Evolutionary conservation across 2,113 vertebrate genomes (phyloP), one percentile per base, ranked within the genome.

Genomic region (Tapirus terrestris): DNA sequence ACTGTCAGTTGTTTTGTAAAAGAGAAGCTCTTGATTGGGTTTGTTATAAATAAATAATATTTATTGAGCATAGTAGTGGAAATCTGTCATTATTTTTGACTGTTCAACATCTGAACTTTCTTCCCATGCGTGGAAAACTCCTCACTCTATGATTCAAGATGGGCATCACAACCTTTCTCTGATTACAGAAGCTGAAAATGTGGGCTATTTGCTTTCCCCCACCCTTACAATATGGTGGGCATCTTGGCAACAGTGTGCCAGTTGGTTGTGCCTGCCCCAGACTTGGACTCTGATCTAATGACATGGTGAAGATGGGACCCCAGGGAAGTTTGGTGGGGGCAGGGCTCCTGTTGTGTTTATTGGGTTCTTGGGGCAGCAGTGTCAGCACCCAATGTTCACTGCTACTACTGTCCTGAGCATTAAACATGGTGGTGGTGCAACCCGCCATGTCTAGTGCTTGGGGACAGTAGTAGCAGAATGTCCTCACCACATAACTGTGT

Each of bases 71-170:
- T 8, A 53, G 13, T 17, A 73, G 31, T 61, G 27, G 86, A 91
- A 93, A 73, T 67, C 16, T 58, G 45, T 73, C 23, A 39, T 76
- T 68, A 25, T 48, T 94, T 93, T 77, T 70, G 31, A 70, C 85
- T 60, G 51, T 51, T 97, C 20, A 53, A 31, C 13, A 27, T 70
- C 56, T 86, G n/a, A 75, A 23, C 67, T 36, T 70, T 43, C 27
- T 73, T 89, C 20, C 79, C 31, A 8, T 68, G 29, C 51, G 73
- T 90, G 63, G 36, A 91, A 81, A 96, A 87, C 18, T 76, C 29
- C 3, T 76, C 2, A 33, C 36, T 70, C 39, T 77, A 6, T 68
- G 91, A 82, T 25, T 86, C 43, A 65, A 43, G 18, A 17, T 45
- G 8, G 33, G 7, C 17, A 6, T 43, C 21, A n/a, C 9, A 33